phyloP scores from a whole-genome alignment of 2,113 vertebrate species.

The Callocephalon fimbriatum region DNA sequence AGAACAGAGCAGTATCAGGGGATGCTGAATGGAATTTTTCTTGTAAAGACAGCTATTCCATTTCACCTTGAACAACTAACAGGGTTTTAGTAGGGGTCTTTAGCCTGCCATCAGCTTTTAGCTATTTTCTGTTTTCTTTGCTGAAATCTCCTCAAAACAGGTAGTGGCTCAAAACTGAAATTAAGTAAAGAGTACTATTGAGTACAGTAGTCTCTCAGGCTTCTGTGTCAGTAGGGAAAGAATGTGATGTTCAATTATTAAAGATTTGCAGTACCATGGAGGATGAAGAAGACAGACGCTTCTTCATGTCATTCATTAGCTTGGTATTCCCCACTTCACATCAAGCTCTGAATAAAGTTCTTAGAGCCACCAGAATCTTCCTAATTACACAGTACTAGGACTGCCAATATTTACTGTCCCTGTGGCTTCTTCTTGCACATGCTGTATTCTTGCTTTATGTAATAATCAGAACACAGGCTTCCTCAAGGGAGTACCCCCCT shows the following conservation, averaged over 20 bases:
- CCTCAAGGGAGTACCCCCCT: background rate
- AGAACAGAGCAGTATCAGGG: background rate
- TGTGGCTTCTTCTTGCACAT: background rate
- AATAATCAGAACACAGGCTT: background rate
- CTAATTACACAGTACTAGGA: background rate
- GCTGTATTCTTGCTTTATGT: background rate
- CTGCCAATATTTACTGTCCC: background rate
- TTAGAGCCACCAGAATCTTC: background rate
- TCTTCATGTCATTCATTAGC: background rate
- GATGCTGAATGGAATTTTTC: background rate
- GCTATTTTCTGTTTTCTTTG: background rate
- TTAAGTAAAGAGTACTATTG: background rate
- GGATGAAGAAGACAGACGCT: background rate
- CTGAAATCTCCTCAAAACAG: background rate
- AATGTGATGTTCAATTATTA: background rate
- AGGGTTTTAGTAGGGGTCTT: background rate
- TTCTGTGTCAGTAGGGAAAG: background rate
- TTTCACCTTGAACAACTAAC: background rate
- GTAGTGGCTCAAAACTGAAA: background rate
- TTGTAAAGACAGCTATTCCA: background rate
- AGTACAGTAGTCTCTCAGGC: background rate
- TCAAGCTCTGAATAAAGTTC: background rate
- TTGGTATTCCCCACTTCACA: background rate
- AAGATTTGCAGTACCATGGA: background rate
- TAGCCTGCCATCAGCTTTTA: background rate